These are phyloP conservation scores for Nycticorax nycticorax DNA, from an alignment of 2,113 vertebrate genomes.

Conservation along the genomic window DNA sequence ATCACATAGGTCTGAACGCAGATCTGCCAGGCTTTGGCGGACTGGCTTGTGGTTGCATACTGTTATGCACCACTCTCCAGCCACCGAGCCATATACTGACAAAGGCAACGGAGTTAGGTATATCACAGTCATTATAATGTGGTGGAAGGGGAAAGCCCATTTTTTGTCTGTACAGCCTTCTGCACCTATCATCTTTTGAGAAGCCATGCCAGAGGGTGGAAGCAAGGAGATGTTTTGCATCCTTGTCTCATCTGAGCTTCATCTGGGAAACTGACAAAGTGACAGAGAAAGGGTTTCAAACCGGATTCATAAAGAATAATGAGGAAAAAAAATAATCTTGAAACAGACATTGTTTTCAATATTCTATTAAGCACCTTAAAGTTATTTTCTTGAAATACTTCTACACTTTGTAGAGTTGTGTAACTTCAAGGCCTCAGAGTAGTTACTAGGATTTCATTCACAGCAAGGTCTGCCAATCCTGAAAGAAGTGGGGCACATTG, in stretches of 20 bases:
- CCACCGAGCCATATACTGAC: not conserved
- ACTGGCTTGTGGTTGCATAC: not conserved
- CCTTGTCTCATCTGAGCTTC: not conserved
- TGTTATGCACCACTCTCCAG: not conserved
- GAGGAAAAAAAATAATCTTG: not conserved
- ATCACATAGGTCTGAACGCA: not conserved
- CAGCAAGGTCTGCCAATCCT: not conserved
- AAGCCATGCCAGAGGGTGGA: not conserved
- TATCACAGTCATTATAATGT: rapidly evolving
- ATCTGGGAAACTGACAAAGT: not conserved
- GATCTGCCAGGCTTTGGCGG: not conserved
- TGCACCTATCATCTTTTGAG: not conserved
- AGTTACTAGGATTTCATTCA: not conserved
- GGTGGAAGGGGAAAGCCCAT: not conserved
- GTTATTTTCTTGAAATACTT: not conserved
- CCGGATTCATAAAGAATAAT: not conserved
- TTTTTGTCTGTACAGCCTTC: not conserved
- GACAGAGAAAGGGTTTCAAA: not conserved
- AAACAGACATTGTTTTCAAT: not conserved
- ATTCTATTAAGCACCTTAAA: not conserved
- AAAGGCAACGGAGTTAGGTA: not conserved
- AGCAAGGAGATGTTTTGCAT: not conserved
- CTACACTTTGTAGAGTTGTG: not conserved
- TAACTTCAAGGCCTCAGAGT: not conserved
- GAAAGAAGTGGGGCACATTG: not conserved